Evolutionary conservation across 2,888 invertebrate genomes (phyloP), one percentile per base, ranked within the genome.

Genomic region (Isoperla grammatica): DNA sequence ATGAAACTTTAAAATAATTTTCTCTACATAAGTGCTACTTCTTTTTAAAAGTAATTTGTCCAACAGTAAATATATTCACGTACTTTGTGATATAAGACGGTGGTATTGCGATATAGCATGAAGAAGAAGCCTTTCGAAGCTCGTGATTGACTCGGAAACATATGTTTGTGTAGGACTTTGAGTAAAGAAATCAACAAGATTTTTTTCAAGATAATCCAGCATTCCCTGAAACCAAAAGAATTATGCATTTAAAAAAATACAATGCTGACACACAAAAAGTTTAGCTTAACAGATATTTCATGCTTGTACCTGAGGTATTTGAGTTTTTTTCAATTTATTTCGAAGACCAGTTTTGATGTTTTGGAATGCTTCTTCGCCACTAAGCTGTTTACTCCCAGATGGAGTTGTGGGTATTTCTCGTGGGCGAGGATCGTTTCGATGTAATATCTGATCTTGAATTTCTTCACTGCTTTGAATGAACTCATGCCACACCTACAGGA

Each of bases 381-480:
- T 53, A 1, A 53, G 17, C 20, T 53, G 53, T 17, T 37, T 37
- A 5, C 19, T 22, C 1, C 11, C 37, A 15, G 40, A 37, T 3
- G 17, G 4, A 15, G 17, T 11, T 17, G 29, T 50, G 2, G 19
- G 8, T 13, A 17, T 39, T 13, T 37, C 12, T 15, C 35, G 37
- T 6, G 53, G 53, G 19, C 20, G 53, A 17, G 39, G 17, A 9
- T 37, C 19, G 39, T 39, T 53, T 6, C 17, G n/a, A 9, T 39
- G 39, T 11, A 53, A 12, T 5, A 53, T 53, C 17, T 39, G 17
- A 12, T 39, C 12, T 12, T 53, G 53, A 9, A 37, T 12, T 19
- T 53, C 53, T 17, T 53, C 53, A 39, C 53, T 53, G 40, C 53
- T 39, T 12, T 53, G 37, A 37, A 53, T 53, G 53, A 53, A 53